phyloP scores from a whole-genome alignment of 2,888 invertebrate species.

The Tiliacea citrago region DNA sequence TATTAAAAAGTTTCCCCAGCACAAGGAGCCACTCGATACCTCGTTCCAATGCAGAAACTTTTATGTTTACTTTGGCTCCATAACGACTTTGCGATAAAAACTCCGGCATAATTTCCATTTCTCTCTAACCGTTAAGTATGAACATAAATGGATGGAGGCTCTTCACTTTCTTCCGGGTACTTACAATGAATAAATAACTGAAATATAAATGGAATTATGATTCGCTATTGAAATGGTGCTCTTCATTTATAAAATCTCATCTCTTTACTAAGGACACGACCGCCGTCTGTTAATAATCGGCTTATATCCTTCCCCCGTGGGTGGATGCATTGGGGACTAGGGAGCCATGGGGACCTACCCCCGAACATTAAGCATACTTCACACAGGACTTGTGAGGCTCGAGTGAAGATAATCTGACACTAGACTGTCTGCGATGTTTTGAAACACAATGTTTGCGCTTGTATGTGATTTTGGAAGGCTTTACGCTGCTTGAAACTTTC shows the following conservation, averaged over 20 bases:
- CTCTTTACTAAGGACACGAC: conserved; percentile 70
- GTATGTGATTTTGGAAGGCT: conserved; percentile 45
- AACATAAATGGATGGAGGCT: conserved; percentile 48
- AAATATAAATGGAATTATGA: conserved; percentile 58
- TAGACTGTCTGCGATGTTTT: conserved; percentile 47
- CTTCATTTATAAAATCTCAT: conserved; percentile 67
- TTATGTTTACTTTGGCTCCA: conserved; percentile 41
- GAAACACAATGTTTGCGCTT: conserved; percentile 51
- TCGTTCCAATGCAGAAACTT: conserved; percentile 44
- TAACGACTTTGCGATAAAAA: conserved; percentile 53
- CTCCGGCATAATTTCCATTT: conserved; percentile 57
- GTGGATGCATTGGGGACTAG: conserved; percentile 43
- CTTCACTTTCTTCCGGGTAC: conserved; percentile 45
- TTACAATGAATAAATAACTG: conserved; percentile 60
- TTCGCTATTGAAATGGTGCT: conserved; percentile 66
- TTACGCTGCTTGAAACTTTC: conserved; percentile 39
- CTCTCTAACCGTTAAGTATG: conserved; percentile 49
- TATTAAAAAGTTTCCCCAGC: conserved; percentile 21
- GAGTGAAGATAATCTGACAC: conserved; percentile 57
- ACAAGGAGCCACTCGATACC: conserved; percentile 28
- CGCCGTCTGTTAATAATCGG: conserved; percentile 81
- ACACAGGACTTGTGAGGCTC: conserved; percentile 47
- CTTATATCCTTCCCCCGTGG: conserved; percentile 74
- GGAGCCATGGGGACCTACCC: conserved; percentile 39
- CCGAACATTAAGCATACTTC: conserved; percentile 54